These are phyloP conservation scores for Anoura caudifer DNA, from an alignment of 2,113 vertebrate genomes.

Conservation along the genomic window DNA sequence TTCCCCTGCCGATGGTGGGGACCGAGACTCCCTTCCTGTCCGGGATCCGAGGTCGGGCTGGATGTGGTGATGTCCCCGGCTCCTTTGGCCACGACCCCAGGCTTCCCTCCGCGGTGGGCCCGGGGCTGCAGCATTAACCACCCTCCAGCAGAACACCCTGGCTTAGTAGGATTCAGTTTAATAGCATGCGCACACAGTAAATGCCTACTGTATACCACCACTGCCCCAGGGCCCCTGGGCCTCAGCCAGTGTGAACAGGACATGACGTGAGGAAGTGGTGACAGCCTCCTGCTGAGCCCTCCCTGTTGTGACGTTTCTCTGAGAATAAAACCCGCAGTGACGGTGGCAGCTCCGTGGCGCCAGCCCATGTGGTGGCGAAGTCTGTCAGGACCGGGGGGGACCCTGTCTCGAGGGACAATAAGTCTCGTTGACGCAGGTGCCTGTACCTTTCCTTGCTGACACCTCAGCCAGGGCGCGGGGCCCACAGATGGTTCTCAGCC, in stretches of 20 bases:
- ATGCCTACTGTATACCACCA: background rate
- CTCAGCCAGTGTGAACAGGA: fast-evolving
- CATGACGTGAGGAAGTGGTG: fast-evolving
- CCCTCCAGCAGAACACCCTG: background rate
- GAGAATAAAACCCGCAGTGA: background rate
- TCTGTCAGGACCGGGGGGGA: background rate
- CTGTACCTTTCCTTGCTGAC: fast-evolving
- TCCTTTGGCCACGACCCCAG: fast-evolving
- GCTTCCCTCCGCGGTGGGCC: fast-evolving
- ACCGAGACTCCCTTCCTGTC: background rate
- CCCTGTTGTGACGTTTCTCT: background rate
- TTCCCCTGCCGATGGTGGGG: background rate
- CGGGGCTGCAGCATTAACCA: background rate
- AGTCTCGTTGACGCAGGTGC: background rate
- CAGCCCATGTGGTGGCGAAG: fast-evolving
- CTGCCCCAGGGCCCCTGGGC: background rate
- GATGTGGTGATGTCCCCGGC: fast-evolving
- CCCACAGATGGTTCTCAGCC: fast-evolving
- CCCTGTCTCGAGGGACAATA: slow-evolving; percentile 59
- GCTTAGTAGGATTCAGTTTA: background rate
- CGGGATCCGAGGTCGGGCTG: too few relatives aligned
- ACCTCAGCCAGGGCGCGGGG: background rate
- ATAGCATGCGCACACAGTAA: fast-evolving
- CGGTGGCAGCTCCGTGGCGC: fast-evolving
- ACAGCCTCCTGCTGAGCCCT: fast-evolving